These are phyloP conservation scores for Diploptera punctata DNA, from an alignment of 2,888 invertebrate genomes.

Conservation along the genomic window DNA sequence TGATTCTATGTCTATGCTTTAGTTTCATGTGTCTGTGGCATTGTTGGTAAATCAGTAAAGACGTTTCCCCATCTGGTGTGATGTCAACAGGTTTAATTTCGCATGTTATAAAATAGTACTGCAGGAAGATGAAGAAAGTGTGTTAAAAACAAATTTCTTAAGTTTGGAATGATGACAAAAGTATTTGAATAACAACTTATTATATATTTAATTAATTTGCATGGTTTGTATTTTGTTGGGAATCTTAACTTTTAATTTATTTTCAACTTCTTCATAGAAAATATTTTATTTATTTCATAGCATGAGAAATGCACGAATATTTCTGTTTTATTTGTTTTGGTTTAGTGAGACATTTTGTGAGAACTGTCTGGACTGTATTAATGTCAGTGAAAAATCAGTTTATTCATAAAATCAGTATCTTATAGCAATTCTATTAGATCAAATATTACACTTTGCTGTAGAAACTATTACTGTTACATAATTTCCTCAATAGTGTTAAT, in stretches of 20 bases:
- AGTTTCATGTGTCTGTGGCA: background rate
- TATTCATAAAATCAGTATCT: no score
- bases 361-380: background rate
- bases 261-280: background rate
- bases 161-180: background rate
- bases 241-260: background rate
- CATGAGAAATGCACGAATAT: slow-evolving; percentile 1
- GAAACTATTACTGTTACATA: no score
- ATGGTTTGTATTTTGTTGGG: background rate
- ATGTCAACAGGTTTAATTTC: slow-evolving; percentile 4
- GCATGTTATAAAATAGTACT: background rate
- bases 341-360: background rate
- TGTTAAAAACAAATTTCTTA: background rate
- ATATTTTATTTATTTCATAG: background rate
- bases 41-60: background rate
- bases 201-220: background rate
- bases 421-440: no score
- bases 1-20: background rate
- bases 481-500: no score
- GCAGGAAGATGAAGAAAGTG: slow-evolving; percentile 4
- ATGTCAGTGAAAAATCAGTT: no score
- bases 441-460: no score
- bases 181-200: background rate
- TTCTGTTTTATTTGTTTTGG: background rate
- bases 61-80: background rate